Evolutionary conservation across 2,113 vertebrate species (phyloP), one percentile per base, ranked within the genome.

Genomic region (Cololabis saira): DNA sequence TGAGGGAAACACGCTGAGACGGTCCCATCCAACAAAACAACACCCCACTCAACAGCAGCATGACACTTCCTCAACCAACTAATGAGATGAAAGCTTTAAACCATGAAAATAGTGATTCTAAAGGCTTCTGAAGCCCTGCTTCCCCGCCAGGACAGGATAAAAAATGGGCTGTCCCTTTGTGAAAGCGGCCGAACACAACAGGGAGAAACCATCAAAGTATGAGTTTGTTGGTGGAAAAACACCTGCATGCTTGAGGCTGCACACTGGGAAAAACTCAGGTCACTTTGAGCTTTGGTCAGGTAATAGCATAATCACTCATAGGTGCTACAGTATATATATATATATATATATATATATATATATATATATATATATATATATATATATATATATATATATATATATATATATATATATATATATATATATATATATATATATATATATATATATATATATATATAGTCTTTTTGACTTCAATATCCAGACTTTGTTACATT

Each of bases 1-100:
- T 15, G 66, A 50, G 77, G 56, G 40, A 51, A 37, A 58, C 74
- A 69, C 65, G 79, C 78, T 62, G 65, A 80, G 79, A 24, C 61
- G 30, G 69, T 54, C 75, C 74, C 63, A 70, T 54, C 37, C 65
- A 74, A 86, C 76, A 86, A 80, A 81, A 85, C 85, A 79, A 78
- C 76, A 80, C 83, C 71, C 66, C 74, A 78, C 62, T 81, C 76
- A 71, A 75, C 62, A 87, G 21, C 87, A 89, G 87, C 87, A 69
- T 65, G 90, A 74, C 67, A 69, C 82, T 87, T 87, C 83, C 79
- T 83, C 65, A 1, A 27, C 45, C 78, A 67, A 69, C 82, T 87
- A 88, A 91, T 80, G 66, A 90, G 85, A 90, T 82, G 80, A 92
- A 87, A 88, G 88, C 74, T 68, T 61, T 17, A 84, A 74, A 66